phyloP scores from a whole-genome alignment of 2,888 invertebrate species.

The Choristoneura rosaceana region DNA sequence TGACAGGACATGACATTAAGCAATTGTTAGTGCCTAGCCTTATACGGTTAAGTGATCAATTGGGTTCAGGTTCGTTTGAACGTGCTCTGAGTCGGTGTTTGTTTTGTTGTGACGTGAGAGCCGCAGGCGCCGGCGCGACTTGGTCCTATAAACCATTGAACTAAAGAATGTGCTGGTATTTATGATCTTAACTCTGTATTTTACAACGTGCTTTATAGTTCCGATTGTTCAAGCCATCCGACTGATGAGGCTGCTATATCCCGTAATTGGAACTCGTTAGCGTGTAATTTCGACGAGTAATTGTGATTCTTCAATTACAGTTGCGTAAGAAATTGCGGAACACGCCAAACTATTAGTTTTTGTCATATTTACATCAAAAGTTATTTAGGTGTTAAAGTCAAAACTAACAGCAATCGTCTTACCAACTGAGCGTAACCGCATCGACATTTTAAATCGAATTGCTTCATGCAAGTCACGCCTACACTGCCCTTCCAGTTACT shows the following conservation, averaged over 20 bases:
- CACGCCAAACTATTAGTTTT: constrained; percentile 1
- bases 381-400: background rate
- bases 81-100: constrained; percentile 63
- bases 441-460: constrained; percentile 40
- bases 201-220: constrained; percentile 15
- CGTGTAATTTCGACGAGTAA: background rate
- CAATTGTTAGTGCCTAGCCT: constrained; percentile 54
- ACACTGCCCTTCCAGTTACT: constrained; percentile 52
- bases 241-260: background rate
- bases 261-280: background rate
- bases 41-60: constrained; percentile 62
- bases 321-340: background rate
- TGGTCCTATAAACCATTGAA: constrained; percentile 33
- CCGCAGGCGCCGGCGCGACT: constrained; percentile 66
- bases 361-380: constrained; percentile 20
- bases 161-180: constrained; percentile 23
- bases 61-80: constrained; percentile 70
- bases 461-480: constrained; percentile 46
- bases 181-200: constrained; percentile 10
- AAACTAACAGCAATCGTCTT: constrained; percentile 23
- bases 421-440: constrained; percentile 32
- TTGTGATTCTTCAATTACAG: background rate
- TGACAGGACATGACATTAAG: constrained; percentile 60
- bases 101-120: constrained; percentile 74
- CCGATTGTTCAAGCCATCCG: constrained; percentile 6